Evolutionary conservation across 2,888 invertebrate genomes (phyloP).

Genomic region (Bembecia ichneumoniformis): DNA sequence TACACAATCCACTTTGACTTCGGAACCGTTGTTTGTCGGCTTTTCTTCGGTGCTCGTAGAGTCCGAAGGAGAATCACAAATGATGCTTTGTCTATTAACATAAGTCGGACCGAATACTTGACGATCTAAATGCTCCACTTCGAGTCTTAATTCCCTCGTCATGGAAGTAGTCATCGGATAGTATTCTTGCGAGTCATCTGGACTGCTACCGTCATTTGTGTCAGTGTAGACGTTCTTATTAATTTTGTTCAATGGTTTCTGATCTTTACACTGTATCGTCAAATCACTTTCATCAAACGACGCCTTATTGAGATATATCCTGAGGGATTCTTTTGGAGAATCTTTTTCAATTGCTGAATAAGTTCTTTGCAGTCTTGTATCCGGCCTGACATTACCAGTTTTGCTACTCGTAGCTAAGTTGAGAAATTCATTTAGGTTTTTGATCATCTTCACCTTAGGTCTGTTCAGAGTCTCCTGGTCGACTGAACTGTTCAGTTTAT

Average conservation of each 20-base stretch:
- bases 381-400: conserved; percentile 27
- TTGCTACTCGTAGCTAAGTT: conserved; percentile 81
- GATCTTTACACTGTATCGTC: conserved; percentile 21
- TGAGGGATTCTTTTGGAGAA: conserved; percentile 40
- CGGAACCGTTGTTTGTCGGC: conserved; percentile 27
- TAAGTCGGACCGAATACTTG: conserved; percentile 81
- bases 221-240: conserved; percentile 40
- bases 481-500: conserved; percentile 61
- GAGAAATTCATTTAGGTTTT: conserved; percentile 88
- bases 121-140: conserved; percentile 86
- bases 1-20: conserved; percentile 30
- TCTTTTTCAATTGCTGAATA: conserved; percentile 45
- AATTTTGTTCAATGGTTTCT: conserved; percentile 28
- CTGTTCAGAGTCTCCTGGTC: conserved; percentile 42
- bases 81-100: conserved; percentile 45
- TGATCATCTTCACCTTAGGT: conserved; percentile 73
- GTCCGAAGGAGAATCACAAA: conserved; percentile 57
- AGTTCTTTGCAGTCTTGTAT: conserved; percentile 41
- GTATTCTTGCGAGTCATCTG: conserved; percentile 86
- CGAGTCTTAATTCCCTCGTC: conserved; percentile 85
- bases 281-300: conserved; percentile 42
- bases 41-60: conserved; percentile 59
- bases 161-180: conserved; percentile 91
- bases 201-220: conserved; percentile 76
- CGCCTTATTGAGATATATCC: conserved; percentile 49